Conservation (phyloP, 2,888 invertebrate species). For the Drosophila meridionalis region DNA sequence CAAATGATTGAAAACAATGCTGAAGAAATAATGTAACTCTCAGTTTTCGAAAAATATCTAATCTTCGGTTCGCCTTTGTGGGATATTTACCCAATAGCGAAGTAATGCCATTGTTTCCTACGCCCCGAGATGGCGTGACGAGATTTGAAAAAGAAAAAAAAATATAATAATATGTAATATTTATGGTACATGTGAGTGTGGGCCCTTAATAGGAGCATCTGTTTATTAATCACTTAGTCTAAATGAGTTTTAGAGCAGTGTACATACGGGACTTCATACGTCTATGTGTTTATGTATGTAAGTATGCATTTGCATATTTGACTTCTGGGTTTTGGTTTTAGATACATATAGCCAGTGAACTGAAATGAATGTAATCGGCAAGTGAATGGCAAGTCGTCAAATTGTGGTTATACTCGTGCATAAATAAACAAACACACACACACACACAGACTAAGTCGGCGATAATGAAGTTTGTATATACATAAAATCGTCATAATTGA, state of each 20-base stretch:
- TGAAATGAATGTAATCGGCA: constrained; percentile 49
- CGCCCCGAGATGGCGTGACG: constrained; percentile 27
- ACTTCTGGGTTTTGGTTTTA: constrained; percentile 63
- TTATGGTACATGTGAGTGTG: constrained; percentile 17
- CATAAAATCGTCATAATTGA: constrained; percentile 38
- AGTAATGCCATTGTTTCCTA: constrained; percentile 51
- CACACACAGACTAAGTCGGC: constrained; percentile 15
- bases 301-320: constrained; percentile 54
- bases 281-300: not conserved
- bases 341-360: constrained; percentile 17
- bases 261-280: not conserved
- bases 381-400: constrained; percentile 72
- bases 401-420: constrained; percentile 41
- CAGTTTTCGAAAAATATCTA: not conserved
- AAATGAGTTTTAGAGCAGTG: not conserved
- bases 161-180: constrained; percentile 25
- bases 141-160: constrained; percentile 6
- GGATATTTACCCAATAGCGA: constrained; percentile 39
- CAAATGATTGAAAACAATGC: constrained; percentile 26
- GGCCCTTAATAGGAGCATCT: not conserved
- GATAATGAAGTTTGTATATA: constrained; percentile 21
- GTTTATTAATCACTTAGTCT: not conserved
- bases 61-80: constrained; percentile 13
- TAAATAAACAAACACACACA: constrained; percentile 21
- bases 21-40: constrained; percentile 23